A percentile compares a stretch with the other conserved stretches of the same genome.
These are phyloP conservation scores for Drosophila pseudotakahashii DNA, from an alignment of 2,888 invertebrate species.

Conservation along the genomic window DNA sequence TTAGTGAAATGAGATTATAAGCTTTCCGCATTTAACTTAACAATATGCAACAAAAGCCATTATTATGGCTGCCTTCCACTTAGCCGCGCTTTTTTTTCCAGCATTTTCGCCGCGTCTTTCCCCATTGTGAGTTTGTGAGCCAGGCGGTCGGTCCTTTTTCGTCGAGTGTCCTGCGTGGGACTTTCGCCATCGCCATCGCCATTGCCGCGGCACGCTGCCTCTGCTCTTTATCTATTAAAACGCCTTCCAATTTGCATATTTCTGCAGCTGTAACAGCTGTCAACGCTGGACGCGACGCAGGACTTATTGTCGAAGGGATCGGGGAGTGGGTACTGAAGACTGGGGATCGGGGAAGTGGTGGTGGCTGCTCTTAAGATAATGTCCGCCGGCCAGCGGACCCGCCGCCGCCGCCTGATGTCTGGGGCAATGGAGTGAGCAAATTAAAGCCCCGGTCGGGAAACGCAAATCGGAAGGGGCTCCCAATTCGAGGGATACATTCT, in stretches of 20 bases:
- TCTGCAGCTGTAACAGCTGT: constrained; percentile 79
- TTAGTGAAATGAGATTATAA: constrained; percentile 67
- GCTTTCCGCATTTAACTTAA: constrained; percentile 70
- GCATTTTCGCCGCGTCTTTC: constrained; percentile 53
- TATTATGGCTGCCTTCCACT: constrained; percentile 63
- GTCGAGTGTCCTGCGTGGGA: constrained; percentile 63
- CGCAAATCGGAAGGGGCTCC: constrained; percentile 1
- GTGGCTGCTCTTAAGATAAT: constrained; percentile 70
- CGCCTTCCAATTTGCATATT: constrained; percentile 81
- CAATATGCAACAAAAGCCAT: constrained; percentile 69
- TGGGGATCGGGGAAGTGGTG: constrained; percentile 29
- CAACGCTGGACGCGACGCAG: constrained; percentile 70
- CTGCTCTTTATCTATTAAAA: constrained; percentile 79
- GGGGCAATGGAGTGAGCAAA: constrained; percentile 56
- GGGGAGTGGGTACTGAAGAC: too few species aligned
- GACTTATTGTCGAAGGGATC: constrained; percentile 67
- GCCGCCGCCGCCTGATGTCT: constrained; percentile 47
- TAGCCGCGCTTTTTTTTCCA: constrained; percentile 22
- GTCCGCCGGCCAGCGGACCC: constrained; percentile 46
- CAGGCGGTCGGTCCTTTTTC: constrained; percentile 64
- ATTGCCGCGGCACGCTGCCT: constrained; percentile 69
- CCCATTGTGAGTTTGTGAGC: constrained; percentile 56
- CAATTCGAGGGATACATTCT: constrained; percentile 2
- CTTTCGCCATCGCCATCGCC: constrained; percentile 15
- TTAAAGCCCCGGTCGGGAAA: constrained; percentile 55